Evolutionary conservation across 2,113 vertebrate species (phyloP), one percentile per base, ranked within the genome.

Genomic region (Crotophaga sulcirostris): DNA sequence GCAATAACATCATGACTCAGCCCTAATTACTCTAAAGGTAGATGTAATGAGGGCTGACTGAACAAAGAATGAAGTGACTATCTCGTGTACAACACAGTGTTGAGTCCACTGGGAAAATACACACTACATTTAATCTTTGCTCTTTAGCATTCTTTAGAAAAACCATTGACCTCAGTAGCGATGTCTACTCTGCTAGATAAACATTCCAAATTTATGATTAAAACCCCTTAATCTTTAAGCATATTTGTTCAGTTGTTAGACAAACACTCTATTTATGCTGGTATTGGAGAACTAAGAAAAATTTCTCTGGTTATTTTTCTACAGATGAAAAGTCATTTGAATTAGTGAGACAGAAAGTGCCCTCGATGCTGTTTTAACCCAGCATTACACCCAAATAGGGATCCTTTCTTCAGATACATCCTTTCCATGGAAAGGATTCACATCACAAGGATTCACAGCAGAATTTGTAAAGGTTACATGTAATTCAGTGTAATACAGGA

Each of bases 181-280:
- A 75, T 89, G 95, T 64, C 96, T 82, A 25, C 49, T 90, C 86
- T 42, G 85, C 93, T 90, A 7, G 69, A 93, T 58, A 96, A 97
- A 96, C 97, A 97, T 96, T 96, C 93, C 94, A 83, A 58, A 96
- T 96, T 87, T 93, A 95, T 95, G 77, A 84, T 45, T 18, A 79
- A 93, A 75, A 67, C 15, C 78, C 88, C 56, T 88, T 28, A 44
- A 49, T 28, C 64, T 70, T 56, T 68, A 73, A 88, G 81, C 74
- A 49, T 89, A 80, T 90, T 79, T 83, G 59, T 51, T 62, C 70
- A 54, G n/a, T 62, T 72, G 63, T 51, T 88, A 84, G 59, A 82
- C 63, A 84, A 81, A 82, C 58, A 77, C 69, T 90, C 84, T 91
- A 54, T 83, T 91, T 85, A 77, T 56, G 58, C 15, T 36, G 28